A percentile compares a stretch with the other conserved stretches of the same genome.
These are phyloP conservation scores for Apostichopus leukothele DNA, from an alignment of 53 echinoderm and acorn worm genomes.

Conservation along the genomic window DNA sequence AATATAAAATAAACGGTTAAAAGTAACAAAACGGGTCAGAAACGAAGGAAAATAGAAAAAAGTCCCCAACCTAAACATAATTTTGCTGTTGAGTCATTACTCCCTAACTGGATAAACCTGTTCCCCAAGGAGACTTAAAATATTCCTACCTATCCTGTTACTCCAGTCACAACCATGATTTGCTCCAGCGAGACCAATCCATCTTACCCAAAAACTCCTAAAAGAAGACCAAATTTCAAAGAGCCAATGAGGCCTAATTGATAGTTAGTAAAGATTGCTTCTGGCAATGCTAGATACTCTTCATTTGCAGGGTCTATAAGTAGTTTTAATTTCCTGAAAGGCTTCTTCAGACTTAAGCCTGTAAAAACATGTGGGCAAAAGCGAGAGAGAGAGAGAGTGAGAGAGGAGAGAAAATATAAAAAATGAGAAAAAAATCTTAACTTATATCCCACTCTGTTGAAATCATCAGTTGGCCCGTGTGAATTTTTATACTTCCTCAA, in stretches of 20 bases:
- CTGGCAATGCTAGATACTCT: constrained; percentile 29
- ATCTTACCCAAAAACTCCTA: constrained; percentile 22
- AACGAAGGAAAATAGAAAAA: not conserved
- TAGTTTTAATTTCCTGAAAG: constrained; percentile 53
- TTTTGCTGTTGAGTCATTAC: constrained; percentile 43
- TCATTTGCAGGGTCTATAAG: constrained; percentile 30
- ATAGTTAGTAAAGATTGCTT: constrained; percentile 44
- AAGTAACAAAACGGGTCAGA: not conserved
- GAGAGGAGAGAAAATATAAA: not conserved
- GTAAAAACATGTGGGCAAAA: constrained; percentile 41
- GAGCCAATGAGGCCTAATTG: constrained; percentile 52
- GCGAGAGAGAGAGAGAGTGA: not conserved
- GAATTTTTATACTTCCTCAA: constrained; percentile 30
- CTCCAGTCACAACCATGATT: constrained; percentile 30
- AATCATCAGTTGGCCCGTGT: constrained; percentile 20
- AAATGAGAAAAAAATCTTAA: constrained; percentile 9
- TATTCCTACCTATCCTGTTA: constrained; percentile 44
- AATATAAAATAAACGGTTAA: not conserved
- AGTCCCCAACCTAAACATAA: constrained; percentile 42
- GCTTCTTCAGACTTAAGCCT: constrained; percentile 39
- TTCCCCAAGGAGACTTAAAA: constrained; percentile 44
- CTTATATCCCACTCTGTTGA: constrained; percentile 38
- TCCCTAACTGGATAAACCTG: constrained; percentile 33
- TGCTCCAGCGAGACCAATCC: constrained; percentile 42
- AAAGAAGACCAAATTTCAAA: constrained; percentile 37